These are phyloP conservation scores for Capricornis sumatraensis DNA, from an alignment of 2,113 vertebrate genomes.

Conservation along the genomic window DNA sequence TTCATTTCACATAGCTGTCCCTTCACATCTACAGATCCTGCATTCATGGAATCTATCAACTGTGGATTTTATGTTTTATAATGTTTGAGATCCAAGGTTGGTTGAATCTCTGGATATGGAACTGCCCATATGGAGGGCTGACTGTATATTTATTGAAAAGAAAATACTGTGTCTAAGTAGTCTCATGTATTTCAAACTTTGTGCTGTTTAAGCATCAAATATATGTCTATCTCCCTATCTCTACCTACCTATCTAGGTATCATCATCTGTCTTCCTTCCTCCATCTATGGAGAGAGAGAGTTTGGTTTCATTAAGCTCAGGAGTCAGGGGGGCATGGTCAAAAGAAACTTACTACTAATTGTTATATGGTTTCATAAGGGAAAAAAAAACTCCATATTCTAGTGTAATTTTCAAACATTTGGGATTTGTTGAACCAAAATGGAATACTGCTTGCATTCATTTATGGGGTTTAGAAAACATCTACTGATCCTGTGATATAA, in stretches of 20 bases:
- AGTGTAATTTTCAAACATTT: neutral
- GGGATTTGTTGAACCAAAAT: neutral
- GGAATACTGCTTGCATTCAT: neutral
- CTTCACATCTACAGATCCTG: neutral
- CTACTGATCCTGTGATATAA: neutral
- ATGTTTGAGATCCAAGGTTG: neutral
- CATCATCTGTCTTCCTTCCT: neutral
- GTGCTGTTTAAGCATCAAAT: neutral
- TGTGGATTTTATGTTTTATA: neutral
- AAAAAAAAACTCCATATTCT: neutral
- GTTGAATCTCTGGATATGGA: neutral
- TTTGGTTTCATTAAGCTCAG: neutral
- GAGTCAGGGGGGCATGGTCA: accelerated
- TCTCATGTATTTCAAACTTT: neutral
- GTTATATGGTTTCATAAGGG: neutral
- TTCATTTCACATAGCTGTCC: neutral
- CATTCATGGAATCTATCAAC: neutral
- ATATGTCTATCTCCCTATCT: neutral
- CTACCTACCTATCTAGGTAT: neutral
- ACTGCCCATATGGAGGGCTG: neutral
- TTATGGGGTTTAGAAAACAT: neutral
- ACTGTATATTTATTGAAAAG: neutral
- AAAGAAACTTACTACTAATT: neutral
- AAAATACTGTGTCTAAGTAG: neutral
- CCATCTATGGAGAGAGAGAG: neutral